A percentile compares a stretch with the other conserved stretches of the same genome.
Evolutionary conservation across 2,113 vertebrate genomes (phyloP).

Genomic region (Orycteropus afer): DNA sequence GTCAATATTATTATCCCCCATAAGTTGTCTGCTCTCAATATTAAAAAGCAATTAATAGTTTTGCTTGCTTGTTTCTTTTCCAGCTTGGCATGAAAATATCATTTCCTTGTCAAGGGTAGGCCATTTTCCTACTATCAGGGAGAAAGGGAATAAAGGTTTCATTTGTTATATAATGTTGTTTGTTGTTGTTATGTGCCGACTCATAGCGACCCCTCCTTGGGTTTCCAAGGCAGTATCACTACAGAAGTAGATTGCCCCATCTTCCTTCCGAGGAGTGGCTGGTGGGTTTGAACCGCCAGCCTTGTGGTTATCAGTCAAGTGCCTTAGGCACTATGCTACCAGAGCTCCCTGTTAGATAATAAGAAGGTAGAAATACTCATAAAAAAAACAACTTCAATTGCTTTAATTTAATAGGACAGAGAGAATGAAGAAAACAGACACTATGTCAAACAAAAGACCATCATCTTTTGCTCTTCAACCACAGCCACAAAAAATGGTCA

Average conservation of each 20-base stretch:
- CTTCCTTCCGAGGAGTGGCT: no score
- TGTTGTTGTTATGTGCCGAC: no score
- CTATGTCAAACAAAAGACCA: not conserved
- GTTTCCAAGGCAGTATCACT: no score
- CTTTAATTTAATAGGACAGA: slow-evolving; percentile 9
- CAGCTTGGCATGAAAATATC: not conserved
- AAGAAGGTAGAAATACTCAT: not conserved
- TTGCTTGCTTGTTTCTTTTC: not conserved
- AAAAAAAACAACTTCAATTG: slow-evolving; percentile 1
- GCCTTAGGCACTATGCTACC: no score
- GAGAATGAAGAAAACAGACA: not conserved
- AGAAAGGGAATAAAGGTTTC: not conserved
- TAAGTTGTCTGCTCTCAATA: not conserved
- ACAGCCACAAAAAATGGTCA: not conserved
- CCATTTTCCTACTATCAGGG: not conserved
- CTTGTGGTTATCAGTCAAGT: no score
- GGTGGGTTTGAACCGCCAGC: no score
- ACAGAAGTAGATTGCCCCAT: no score
- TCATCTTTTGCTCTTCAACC: not conserved
- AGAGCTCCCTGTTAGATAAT: no score
- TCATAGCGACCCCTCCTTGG: no score
- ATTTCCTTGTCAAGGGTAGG: not conserved
- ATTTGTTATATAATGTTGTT: not conserved
- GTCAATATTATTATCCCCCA: not conserved
- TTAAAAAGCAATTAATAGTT: not conserved